Evolutionary conservation across 2,888 invertebrate genomes (phyloP), one percentile per base, ranked within the genome.

Genomic region (Chymomyza caudatula): DNA sequence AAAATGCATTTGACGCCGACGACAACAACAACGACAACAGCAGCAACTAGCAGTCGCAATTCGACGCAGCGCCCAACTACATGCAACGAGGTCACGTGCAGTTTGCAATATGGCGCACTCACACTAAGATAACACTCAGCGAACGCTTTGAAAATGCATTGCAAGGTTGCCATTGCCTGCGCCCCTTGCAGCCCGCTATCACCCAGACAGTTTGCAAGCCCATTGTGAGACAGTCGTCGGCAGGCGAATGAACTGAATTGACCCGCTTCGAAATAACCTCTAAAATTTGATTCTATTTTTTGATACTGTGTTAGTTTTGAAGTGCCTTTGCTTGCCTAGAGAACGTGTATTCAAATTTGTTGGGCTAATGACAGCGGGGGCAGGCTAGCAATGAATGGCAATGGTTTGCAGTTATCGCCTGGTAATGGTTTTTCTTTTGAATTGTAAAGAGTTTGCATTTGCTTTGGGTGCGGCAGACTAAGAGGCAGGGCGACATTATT

Each of bases 171-270:
- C 71, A 65, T 68, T 72, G 67, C 68, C 70, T 56, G 25, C 22
- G 20, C 6, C 23, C 57, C 4, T 13, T 19, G 19, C 56, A 42
- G 8, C 17, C 8, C 3, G 8, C 54, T n/a, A 5, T 5, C 63
- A 43, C 52, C 63, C 19, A 11, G 1, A 19, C 6, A 1, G 2
- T 6, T 8, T 23, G 25, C 17, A 44, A 37, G 60, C 49, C 55
- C 49, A 64, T 55, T 52, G 67, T 61, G 60, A 66, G 67, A 64
- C 23, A 19, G 44, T 17, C 47, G 63, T 58, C 51, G 67, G 73
- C 74, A 79, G 88, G 89, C 87, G 88, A 89, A 89, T 86, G 89
- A 89, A 89, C 89, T 89, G 87, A 88, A 88, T 87, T 89, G 89
- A 89, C 89, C 89, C 79, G 89, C 84, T 89, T 89, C 84, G 80